Evolutionary conservation across 1,140 invertebrate species (phyloP).

Genomic region (Ips nitidus): DNA sequence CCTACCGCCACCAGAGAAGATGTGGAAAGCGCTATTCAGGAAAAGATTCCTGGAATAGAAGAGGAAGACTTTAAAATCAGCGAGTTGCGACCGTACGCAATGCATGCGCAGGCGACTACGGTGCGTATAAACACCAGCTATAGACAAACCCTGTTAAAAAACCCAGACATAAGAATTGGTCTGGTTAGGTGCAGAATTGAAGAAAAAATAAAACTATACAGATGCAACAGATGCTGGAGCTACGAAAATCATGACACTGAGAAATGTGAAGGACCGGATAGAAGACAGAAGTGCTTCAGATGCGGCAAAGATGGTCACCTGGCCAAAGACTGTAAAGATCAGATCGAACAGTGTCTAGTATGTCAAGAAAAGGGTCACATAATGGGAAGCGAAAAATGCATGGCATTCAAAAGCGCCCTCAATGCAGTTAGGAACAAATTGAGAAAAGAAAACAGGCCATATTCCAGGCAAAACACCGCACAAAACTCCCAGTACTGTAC

Average conservation of each 20-base stretch:
- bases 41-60: not conserved
- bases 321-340: not conserved
- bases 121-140: not conserved
- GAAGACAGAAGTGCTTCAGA: conserved; percentile 14
- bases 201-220: conserved; percentile 10
- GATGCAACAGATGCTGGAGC: conserved; percentile 15
- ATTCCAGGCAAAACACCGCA: too few relatives aligned
- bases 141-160: too few relatives aligned
- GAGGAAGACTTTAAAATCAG: not conserved
- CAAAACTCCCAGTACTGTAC: too few relatives aligned
- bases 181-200: not conserved
- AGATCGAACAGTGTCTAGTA: not conserved
- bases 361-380: conserved; percentile 11
- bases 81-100: not conserved
- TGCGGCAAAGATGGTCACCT: conserved; percentile 15
- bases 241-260: conserved; percentile 2
- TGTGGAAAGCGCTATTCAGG: not conserved
- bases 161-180: conserved; percentile 1
- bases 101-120: not conserved
- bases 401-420: not conserved
- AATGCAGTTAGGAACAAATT: too few relatives aligned
- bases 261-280: conserved; percentile 8
- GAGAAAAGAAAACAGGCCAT: too few relatives aligned
- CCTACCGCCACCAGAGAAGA: not conserved
- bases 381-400: not conserved